A percentile compares a stretch with the other conserved stretches of the same genome.
Conservation (phyloP, 2,888 invertebrate species). For the Zaprionus bogoriensis region DNA sequence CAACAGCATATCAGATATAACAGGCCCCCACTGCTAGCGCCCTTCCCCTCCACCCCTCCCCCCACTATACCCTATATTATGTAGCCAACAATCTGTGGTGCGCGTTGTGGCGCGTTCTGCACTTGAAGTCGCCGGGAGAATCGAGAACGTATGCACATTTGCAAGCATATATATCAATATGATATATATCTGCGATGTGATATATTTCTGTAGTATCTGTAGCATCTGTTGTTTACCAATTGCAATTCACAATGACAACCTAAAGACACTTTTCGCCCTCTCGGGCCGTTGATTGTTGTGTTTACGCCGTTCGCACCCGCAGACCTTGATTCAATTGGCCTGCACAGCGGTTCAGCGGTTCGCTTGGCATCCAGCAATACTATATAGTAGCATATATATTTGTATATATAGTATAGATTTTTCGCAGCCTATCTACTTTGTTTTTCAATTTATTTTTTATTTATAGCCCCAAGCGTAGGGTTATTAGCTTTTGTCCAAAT, state of each 20-base stretch:
- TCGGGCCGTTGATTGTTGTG: conserved; percentile 36
- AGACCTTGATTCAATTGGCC: conserved; percentile 31
- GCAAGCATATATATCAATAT: neutral
- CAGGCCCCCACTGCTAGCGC: neutral
- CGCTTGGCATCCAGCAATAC: too few species aligned
- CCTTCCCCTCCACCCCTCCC: neutral
- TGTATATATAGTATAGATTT: too few species aligned
- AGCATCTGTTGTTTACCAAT: conserved; percentile 15
- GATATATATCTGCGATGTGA: conserved; percentile 5
- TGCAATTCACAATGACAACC: conserved; percentile 9
- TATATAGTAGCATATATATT: too few species aligned
- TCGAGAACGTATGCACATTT: neutral
- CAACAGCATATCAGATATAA: conserved; percentile 6
- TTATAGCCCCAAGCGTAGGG: too few species aligned
- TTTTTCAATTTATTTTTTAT: too few species aligned
- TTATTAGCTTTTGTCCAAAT: too few species aligned
- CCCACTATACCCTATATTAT: too few species aligned
- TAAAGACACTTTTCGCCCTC: neutral
- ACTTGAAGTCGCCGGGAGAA: neutral
- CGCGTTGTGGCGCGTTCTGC: too few species aligned
- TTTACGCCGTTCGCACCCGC: conserved; percentile 25
- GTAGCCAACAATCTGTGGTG: too few species aligned
- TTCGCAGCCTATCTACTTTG: too few species aligned
- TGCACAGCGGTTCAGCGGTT: too few species aligned
- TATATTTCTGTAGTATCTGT: neutral